Evolutionary conservation across 2,888 invertebrate genomes (phyloP).

Genomic region (Osedax fenrisi): DNA sequence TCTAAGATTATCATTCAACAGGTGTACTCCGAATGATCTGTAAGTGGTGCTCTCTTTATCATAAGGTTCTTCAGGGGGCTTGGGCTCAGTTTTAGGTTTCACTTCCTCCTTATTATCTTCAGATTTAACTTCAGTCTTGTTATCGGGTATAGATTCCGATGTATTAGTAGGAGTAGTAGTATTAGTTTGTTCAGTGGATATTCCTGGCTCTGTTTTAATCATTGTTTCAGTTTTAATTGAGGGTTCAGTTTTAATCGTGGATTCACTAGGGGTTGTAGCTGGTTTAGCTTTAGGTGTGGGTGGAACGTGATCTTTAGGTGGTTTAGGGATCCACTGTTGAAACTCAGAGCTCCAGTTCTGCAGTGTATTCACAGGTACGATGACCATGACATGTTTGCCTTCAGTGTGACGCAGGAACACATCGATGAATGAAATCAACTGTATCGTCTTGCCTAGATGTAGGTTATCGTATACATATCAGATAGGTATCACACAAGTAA

Average conservation of each 20-base stretch:
- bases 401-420: conserved; percentile 79
- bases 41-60: conserved; percentile 57
- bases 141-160: not conserved
- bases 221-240: not conserved
- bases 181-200: not conserved
- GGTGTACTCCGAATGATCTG: conserved; percentile 72
- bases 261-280: not conserved
- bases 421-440: conserved; percentile 81
- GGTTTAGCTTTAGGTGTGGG: not conserved
- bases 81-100: too few species aligned
- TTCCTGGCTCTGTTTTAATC: not conserved
- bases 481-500: too few species aligned
- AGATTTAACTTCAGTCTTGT: conserved; percentile 1
- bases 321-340: conserved; percentile 80
- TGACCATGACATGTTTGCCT: conserved; percentile 77
- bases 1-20: conserved; percentile 85
- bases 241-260: not conserved
- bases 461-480: too few species aligned
- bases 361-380: conserved; percentile 94
- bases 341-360: conserved; percentile 96
- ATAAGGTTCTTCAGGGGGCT: not conserved
- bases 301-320: not conserved
- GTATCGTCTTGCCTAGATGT: conserved; percentile 79
- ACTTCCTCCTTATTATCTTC: too few species aligned
- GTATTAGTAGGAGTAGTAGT: not conserved